Evolutionary conservation across 2,113 vertebrate genomes (phyloP), one percentile per base, ranked within the genome.

Genomic region (Actenoides hombroni): DNA sequence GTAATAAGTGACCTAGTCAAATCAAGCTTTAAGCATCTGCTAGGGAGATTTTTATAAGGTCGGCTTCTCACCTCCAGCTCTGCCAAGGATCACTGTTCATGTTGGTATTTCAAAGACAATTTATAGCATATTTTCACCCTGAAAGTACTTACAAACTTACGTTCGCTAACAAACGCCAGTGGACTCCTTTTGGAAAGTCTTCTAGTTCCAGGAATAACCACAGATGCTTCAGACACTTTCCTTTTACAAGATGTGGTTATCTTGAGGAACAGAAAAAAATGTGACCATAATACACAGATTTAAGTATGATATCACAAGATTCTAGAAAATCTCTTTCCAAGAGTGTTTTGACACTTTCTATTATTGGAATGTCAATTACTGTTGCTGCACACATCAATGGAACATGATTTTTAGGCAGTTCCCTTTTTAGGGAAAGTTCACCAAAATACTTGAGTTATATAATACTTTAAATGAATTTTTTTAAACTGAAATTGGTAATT

Each of bases 221-320:
- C 95, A 21, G 98, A 98, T 53, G 99, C 98, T 97, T 99, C 99
- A 46, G 99, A 99, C 69, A 99, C 95, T 97, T 98, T 99, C 85
- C 81, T 98, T 97, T 91, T 99, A 75, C 20, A 81, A 80, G 99
- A 97, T 11, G 98, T 97, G 86, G 90, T 94, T 65, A 92, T 49
- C 99, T 99, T 83, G 79, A 96, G 90, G 60, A 51, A 69, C 82
- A 92, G 79, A 96, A 96, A 59, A 96, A 96, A 95, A 87, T 14
- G 16, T 42, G 25, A 64, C 11, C 10, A 28, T 94, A 39, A 85
- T 1, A 77, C 28, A 76, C 13, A 63, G 54, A 70, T 44, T 81
- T 77, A 70, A 76, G 26, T 9, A 73, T 60, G 56, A 42, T 35
- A 63, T 64, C 18, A 65, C 16, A 87, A 70, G 40, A 83, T 77